Base-by-base conservation (phyloP, 2,888 invertebrate genomes). In the Apotomis capreana region DNA sequence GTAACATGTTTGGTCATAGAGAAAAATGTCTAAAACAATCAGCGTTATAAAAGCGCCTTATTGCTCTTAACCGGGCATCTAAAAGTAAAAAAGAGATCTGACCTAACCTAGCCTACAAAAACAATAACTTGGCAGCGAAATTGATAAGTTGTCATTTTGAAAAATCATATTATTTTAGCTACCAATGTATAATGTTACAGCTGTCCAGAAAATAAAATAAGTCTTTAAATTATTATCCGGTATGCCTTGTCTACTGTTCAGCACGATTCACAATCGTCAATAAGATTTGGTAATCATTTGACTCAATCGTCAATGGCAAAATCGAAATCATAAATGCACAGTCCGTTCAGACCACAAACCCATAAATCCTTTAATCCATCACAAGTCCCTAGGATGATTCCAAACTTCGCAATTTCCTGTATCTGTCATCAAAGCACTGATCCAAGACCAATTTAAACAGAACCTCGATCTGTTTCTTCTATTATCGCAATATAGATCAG, bases 401-500 rank as follows among this genome's bases (percentile, higher is more conserved):
- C 36, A 61, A 71, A 68, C 71, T 61, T 71, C 40, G 40, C 71
- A 62, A 68, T 71, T 71, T 71, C 67, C 65, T 70, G 67, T 52
- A 68, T 71, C 71, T 71, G 71, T 71, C 71, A 68, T 71, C 71
- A 62, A 62, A 61, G 61, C 57, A 57, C 15, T 55, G 67, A 68
- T 62, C 36, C 15, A 9, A 10, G 1, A 51, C 71, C 49, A 67
- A 3, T 13, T 4, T 4, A 9, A 46, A 8, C 4, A 0, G 72
- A 59, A 1, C 72, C 36, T 3, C 37, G 6, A 8, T 6, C 4
- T 1, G 36, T 9, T 54, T 37, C 3, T 3, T 37, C 8, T 6
- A 1, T 8, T 6, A 63, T 13, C 13, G 15, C 9, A 37, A 9
- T 5, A 15, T 3, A 58, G 58, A 0, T 51, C 68, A n/a, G 6